Conservation (phyloP, 2,113 vertebrate genomes). For the Phodopus roborovskii region DNA sequence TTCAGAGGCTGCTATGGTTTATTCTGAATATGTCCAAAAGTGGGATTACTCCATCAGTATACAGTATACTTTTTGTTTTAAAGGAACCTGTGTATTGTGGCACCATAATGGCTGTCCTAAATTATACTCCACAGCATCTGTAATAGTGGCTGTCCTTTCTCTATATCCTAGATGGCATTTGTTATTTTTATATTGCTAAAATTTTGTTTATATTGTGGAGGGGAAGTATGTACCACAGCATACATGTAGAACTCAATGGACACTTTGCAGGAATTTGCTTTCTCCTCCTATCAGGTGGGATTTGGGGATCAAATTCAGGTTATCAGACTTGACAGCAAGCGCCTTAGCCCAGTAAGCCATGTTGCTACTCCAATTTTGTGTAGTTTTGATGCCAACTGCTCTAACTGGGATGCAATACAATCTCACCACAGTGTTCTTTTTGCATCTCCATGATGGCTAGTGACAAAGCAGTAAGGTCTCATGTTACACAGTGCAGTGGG, state of each 20-base stretch:
- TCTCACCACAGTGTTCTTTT: not conserved
- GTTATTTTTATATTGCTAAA: not conserved
- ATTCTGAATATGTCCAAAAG: not conserved
- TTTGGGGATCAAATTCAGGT: not conserved
- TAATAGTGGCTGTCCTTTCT: not conserved
- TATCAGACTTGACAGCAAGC: too few relatives aligned
- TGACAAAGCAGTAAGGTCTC: not conserved
- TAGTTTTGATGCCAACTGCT: not conserved
- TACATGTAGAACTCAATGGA: not conserved
- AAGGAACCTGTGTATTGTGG: not conserved
- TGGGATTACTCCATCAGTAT: not conserved
- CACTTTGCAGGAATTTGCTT: not conserved
- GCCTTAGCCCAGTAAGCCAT: not conserved
- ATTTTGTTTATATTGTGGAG: not conserved
- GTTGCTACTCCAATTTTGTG: not conserved
- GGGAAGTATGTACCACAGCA: not conserved
- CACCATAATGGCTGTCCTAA: not conserved
- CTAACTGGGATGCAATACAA: not conserved
- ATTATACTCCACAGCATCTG: not conserved
- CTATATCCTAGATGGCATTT: not conserved
- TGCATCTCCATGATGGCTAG: not conserved
- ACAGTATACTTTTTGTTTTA: not conserved
- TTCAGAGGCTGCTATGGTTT: not conserved
- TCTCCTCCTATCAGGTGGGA: not conserved
- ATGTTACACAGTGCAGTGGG: not conserved